Conservation (phyloP, 2,113 vertebrate genomes). For the Echinops telfairi region DNA sequence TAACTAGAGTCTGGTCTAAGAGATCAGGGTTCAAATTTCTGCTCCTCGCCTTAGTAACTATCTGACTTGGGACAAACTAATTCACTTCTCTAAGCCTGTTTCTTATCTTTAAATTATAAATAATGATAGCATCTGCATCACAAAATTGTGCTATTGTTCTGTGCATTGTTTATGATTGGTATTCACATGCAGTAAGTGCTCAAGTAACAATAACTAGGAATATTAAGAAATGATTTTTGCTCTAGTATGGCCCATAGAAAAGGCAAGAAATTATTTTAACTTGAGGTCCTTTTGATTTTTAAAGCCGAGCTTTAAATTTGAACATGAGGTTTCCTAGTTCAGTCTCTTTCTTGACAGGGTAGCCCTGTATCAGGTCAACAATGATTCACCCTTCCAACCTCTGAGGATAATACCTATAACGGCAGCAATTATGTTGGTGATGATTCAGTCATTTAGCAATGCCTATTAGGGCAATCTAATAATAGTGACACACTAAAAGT, state of each 20-base stretch:
- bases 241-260: neutral
- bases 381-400: neutral
- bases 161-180: neutral
- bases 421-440: constrained; percentile 9
- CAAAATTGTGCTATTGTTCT: constrained; percentile 46
- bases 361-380: constrained; percentile 25
- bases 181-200: constrained; percentile 25
- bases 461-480: neutral
- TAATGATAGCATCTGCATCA: constrained; percentile 13
- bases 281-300: constrained; percentile 14
- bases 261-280: constrained; percentile 51
- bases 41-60: constrained; percentile 46
- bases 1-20: constrained; percentile 49
- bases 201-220: constrained; percentile 39
- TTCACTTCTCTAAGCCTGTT: constrained; percentile 2
- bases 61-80: constrained; percentile 43
- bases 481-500: neutral
- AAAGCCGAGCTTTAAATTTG: neutral
- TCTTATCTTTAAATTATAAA: constrained; percentile 60
- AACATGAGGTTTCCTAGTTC: too few relatives aligned
- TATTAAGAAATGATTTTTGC: constrained; percentile 46
- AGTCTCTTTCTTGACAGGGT: neutral
- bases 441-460: neutral
- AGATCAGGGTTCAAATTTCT: constrained; percentile 50
- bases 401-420: neutral